Conservation (phyloP, 2,113 vertebrate species). For the Glaucidium brasilianum region DNA sequence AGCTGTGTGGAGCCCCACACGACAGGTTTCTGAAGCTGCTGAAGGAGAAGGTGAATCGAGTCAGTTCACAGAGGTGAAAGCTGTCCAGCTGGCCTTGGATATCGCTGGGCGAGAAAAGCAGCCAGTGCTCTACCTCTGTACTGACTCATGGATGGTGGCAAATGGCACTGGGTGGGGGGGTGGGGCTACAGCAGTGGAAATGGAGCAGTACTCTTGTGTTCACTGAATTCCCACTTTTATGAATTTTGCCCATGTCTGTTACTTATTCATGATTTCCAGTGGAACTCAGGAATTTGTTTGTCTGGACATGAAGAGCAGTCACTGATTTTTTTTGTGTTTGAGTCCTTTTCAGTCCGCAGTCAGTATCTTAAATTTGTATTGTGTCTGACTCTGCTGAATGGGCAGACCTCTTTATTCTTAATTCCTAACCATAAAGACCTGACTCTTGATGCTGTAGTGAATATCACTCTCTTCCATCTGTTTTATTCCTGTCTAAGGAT, state of each 20-base stretch:
- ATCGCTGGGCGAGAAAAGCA: too few relatives aligned
- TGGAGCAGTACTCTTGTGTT: not conserved
- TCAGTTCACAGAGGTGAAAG: too few relatives aligned
- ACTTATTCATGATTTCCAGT: not conserved
- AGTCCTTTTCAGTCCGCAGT: not conserved
- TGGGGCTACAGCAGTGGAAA: too few relatives aligned
- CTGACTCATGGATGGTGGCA: too few relatives aligned
- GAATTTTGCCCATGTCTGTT: not conserved
- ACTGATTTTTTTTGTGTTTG: not conserved
- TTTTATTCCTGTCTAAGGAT: not conserved
- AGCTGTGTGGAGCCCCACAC: too few relatives aligned
- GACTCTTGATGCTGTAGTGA: not conserved
- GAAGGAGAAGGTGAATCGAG: too few relatives aligned
- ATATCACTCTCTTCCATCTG: not conserved
- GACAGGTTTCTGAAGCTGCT: too few relatives aligned
- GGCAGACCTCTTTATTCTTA: not conserved
- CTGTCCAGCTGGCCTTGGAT: too few relatives aligned
- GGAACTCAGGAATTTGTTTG: not conserved
- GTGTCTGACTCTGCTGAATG: not conserved
- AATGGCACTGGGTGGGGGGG: too few relatives aligned
- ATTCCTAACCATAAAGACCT: not conserved
- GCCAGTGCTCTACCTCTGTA: too few relatives aligned
- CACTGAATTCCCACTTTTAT: not conserved
- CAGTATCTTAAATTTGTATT: not conserved
- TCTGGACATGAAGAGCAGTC: not conserved